Evolutionary conservation across 2,113 vertebrate genomes (phyloP), one percentile per base, ranked within the genome.

Genomic region (Holacanthus passer): DNA sequence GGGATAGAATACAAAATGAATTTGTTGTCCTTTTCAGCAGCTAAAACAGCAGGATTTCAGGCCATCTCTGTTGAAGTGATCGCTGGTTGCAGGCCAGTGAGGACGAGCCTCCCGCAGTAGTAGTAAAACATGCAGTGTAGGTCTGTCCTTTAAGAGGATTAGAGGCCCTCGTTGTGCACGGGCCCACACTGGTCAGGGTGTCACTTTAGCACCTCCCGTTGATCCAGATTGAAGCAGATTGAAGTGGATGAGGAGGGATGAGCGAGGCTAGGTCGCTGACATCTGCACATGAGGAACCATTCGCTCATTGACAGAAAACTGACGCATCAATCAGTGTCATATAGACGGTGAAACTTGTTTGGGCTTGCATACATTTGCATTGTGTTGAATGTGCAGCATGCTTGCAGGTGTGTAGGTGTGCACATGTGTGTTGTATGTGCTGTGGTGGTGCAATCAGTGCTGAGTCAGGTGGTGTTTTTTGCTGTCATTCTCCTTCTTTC

Each of bases 121-220:
- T 55, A 85, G 60, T 73, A 66, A 63, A 72, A 31, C 73, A 67
- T 41, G 62, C 65, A 32, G 73, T 55, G 55, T 81, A 77, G 86
- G 77, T 85, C 87, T 88, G 79, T 80, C 69, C 79, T 78, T 60
- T 92, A 92, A 93, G 93, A 91, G 89, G 93, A 94, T 94, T 94
- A 91, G n/a, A 71, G 52, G 60, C 73, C 73, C 43, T 85, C 22
- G 0, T 64, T 64, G 31, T 52, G n/a, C 79, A 83, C 32, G 39
- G 77, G 65, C 77, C 86, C 27, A 22, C 77, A 19, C 50, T 83
- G 85, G 88, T 83, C 87, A 87, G 82, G 74, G 92, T 92, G 89
- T 93, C 87, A 88, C 82, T 88, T 92, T 87, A 89, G 91, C 90
- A 91, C 89, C 84, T 90, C 80, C 76, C 17, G 73, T 79, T 92